Conservation (phyloP, 2,888 invertebrate genomes). For the Phragmatobia fuliginosa region DNA sequence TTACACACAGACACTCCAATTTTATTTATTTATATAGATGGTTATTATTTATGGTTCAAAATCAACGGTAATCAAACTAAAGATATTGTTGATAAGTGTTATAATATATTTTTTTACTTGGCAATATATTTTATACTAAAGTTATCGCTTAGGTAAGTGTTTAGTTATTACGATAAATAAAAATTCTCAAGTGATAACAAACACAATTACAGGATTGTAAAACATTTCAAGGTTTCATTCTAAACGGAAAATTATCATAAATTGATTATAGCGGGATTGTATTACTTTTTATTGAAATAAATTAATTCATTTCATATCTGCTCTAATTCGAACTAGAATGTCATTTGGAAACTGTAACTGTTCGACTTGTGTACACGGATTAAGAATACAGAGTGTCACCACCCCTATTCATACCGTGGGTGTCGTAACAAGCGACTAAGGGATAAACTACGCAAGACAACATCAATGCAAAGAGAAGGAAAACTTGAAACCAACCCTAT, state of each 20-base stretch:
- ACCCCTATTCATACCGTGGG: too few relatives aligned
- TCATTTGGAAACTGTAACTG: not conserved
- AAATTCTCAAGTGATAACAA: slow-evolving; percentile 41
- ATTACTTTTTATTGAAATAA: not conserved
- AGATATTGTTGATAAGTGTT: slow-evolving; percentile 34
- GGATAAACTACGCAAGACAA: too few relatives aligned
- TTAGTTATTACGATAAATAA: slow-evolving; percentile 38
- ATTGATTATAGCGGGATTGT: not conserved
- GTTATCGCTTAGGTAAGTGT: slow-evolving; percentile 43
- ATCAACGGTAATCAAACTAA: slow-evolving; percentile 17
- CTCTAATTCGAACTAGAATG: not conserved
- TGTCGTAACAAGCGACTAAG: too few relatives aligned
- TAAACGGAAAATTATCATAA: not conserved
- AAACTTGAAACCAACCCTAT: too few relatives aligned
- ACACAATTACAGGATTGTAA: slow-evolving; percentile 48
- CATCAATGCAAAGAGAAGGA: too few relatives aligned
- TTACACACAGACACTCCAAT: too few relatives aligned
- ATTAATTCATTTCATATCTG: not conserved
- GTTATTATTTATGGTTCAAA: slow-evolving; percentile 1
- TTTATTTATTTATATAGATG: too few relatives aligned
- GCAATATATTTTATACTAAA: slow-evolving; percentile 27
- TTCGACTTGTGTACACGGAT: too few relatives aligned
- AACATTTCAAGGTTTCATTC: slow-evolving; percentile 39
- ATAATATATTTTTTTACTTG: slow-evolving; percentile 33
- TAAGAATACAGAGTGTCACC: too few relatives aligned